Conservation (phyloP, 2,888 invertebrate genomes). For the Scaptomyza flava region DNA sequence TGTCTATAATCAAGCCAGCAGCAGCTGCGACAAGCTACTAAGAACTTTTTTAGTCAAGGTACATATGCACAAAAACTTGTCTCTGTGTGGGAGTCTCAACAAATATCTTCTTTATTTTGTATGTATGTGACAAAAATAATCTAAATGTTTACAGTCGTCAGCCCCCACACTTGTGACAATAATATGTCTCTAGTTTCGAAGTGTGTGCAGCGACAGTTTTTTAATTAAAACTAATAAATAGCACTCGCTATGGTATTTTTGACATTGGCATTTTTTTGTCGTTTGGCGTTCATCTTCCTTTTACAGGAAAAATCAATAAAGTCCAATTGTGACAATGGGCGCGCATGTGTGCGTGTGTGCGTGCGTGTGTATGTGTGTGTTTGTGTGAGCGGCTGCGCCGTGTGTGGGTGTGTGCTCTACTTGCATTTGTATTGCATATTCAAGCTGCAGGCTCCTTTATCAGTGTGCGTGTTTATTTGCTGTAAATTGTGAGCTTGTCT, state of each 20-base stretch:
- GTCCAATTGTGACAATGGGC: conserved; percentile 63
- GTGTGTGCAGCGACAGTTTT: conserved; percentile 7
- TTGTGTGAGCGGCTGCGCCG: conserved; percentile 49
- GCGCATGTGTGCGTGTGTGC: conserved; percentile 31
- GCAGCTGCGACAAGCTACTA: conserved; percentile 40
- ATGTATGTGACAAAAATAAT: conserved; percentile 61
- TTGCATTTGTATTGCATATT: conserved; percentile 39
- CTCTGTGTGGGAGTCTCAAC: conserved; percentile 69
- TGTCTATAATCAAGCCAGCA: conserved; percentile 43
- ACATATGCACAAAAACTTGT: conserved; percentile 48
- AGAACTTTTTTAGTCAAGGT: conserved; percentile 59
- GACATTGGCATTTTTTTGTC: conserved; percentile 22
- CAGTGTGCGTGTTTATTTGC: conserved; percentile 31
- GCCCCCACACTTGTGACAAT: conserved; percentile 16
- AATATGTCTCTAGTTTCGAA: conserved; percentile 5
- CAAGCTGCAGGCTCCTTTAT: conserved; percentile 61
- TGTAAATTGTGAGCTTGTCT: conserved; percentile 5
- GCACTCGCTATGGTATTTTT: conserved; percentile 21
- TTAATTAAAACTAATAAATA: conserved; percentile 35
- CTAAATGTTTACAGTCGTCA: conserved; percentile 38
- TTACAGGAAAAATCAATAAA: conserved; percentile 79
- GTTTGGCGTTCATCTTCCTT: conserved; percentile 56
- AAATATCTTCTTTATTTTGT: conserved; percentile 67
- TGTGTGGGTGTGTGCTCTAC: conserved; percentile 36
- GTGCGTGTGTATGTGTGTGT: no score